Conservation (phyloP, 2,113 vertebrate genomes). For the Plectropomus leopardus region DNA sequence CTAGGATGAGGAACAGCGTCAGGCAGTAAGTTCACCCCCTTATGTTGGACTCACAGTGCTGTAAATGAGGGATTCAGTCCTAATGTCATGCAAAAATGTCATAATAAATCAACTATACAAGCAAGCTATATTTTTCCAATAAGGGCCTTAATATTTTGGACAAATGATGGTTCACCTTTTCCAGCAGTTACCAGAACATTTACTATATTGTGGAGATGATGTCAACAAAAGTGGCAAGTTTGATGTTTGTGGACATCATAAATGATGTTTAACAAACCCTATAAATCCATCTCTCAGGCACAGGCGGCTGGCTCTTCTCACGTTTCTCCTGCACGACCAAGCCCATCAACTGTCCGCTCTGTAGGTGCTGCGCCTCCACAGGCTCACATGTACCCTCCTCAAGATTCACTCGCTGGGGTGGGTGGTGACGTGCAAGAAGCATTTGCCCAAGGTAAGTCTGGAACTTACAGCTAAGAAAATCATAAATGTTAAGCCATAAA, state of each 20-base stretch:
- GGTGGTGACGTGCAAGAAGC: constrained; percentile 92
- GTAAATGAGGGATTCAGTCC: constrained; percentile 12
- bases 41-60: constrained; percentile 10
- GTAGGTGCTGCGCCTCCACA: constrained; percentile 88
- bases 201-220: neutral
- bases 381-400: constrained; percentile 80
- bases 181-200: neutral
- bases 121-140: neutral
- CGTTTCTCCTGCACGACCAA: constrained; percentile 87
- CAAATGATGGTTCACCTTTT: neutral
- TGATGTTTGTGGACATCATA: neutral
- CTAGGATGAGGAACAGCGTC: constrained; percentile 97
- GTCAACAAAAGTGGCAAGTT: constrained; percentile 10
- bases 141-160: neutral
- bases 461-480: too few relatives aligned
- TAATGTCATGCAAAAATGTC: neutral
- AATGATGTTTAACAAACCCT: neutral
- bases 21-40: constrained; percentile 92
- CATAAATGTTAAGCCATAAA: too few relatives aligned
- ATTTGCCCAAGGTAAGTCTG: constrained; percentile 90
- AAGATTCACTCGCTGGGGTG: constrained; percentile 88
- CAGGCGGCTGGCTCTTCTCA: constrained; percentile 92
- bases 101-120: neutral
- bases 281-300: constrained; percentile 79
- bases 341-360: constrained; percentile 88